Evolutionary conservation across 2,797 vertebrate species (phyloP).

Genomic region (Arnoldichthys spilopterus): DNA sequence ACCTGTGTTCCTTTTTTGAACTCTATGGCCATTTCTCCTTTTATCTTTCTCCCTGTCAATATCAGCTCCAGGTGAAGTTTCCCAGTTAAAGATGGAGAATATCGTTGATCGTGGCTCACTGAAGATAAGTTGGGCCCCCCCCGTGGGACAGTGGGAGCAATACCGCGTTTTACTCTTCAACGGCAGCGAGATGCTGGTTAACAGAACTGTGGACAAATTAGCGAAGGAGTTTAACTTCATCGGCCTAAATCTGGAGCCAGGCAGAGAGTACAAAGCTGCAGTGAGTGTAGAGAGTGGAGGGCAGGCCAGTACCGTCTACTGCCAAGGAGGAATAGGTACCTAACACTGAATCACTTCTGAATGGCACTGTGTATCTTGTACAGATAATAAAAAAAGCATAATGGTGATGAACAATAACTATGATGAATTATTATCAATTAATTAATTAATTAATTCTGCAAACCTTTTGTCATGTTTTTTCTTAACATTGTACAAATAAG

Average conservation of each 20-base stretch:
- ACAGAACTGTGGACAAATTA: slow-evolving; percentile 64
- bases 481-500: too few species aligned
- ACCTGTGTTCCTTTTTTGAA: too few species aligned
- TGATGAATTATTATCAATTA: too few species aligned
- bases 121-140: slow-evolving; percentile 84
- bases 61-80: slow-evolving; percentile 82
- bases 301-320: slow-evolving; percentile 61
- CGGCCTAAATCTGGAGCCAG: slow-evolving; percentile 76
- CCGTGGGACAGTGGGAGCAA: slow-evolving; percentile 85
- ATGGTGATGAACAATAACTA: background rate
- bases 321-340: slow-evolving; percentile 68
- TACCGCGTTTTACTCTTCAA: slow-evolving; percentile 84
- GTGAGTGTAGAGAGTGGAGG: slow-evolving; percentile 75
- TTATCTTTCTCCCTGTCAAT: background rate
- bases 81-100: slow-evolving; percentile 69
- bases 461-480: too few species aligned
- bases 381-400: background rate
- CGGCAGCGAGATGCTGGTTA: slow-evolving; percentile 70
- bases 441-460: too few species aligned
- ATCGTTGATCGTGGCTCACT: slow-evolving; percentile 71
- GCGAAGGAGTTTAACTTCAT: slow-evolving; percentile 70
- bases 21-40: background rate
- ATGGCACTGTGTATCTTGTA: background rate
- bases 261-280: slow-evolving; percentile 79
- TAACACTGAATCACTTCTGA: background rate